Evolutionary conservation across 2,888 invertebrate genomes (phyloP).

Genomic region (Fragum sueziense): DNA sequence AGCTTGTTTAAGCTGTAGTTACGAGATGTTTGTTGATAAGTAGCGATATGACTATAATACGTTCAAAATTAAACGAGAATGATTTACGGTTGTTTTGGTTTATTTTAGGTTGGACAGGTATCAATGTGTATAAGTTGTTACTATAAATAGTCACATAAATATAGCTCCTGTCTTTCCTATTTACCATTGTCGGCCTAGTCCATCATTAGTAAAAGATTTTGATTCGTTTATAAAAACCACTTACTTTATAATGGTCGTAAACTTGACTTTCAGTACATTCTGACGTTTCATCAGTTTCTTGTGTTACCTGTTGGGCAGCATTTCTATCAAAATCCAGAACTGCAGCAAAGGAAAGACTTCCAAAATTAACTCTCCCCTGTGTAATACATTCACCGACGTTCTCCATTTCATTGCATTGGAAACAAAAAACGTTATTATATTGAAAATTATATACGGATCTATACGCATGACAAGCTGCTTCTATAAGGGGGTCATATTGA

Average conservation of each 20-base stretch:
- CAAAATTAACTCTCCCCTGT: neutral
- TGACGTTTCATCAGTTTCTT: neutral
- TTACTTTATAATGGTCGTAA: slow-evolving; percentile 3
- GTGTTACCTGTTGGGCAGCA: neutral
- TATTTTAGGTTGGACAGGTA: too few relatives aligned
- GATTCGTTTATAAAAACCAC: too few relatives aligned
- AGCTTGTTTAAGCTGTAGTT: too few relatives aligned
- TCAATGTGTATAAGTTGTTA: too few relatives aligned
- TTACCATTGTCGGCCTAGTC: too few relatives aligned
- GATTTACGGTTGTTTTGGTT: too few relatives aligned
- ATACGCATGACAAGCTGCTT: slow-evolving; percentile 27
- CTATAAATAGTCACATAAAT: too few relatives aligned
- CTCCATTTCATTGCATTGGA: slow-evolving; percentile 26
- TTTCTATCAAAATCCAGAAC: slow-evolving; percentile 14
- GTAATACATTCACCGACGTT: neutral
- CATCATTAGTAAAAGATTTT: too few relatives aligned
- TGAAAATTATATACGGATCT: slow-evolving; percentile 4
- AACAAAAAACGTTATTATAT: slow-evolving; percentile 38
- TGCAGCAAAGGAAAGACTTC: slow-evolving; percentile 14
- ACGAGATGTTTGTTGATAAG: too few relatives aligned
- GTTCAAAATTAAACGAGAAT: too few relatives aligned
- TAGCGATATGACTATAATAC: too few relatives aligned
- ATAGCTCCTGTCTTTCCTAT: too few relatives aligned
- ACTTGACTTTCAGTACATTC: neutral
- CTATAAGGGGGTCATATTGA: slow-evolving; percentile 31